These are phyloP conservation scores for Erebia aethiops DNA, from an alignment of 2,888 invertebrate genomes.

Conservation along the genomic window DNA sequence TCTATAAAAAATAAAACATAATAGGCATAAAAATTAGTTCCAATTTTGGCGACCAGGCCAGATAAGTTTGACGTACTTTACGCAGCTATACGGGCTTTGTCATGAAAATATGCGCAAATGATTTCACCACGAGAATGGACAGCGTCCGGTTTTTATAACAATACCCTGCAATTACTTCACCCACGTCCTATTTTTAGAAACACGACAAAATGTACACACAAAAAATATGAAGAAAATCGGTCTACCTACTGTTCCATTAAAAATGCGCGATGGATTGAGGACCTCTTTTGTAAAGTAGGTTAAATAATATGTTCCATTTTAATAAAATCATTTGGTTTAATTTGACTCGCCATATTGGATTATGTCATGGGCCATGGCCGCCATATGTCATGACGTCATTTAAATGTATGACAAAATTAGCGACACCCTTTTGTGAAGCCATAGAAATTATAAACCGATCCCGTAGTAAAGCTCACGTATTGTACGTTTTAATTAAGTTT, in stretches of 20 bases:
- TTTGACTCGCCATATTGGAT: background rate
- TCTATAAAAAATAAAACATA: too few species aligned
- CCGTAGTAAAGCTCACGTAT: conserved; percentile 25
- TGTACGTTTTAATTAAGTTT: conserved; percentile 28
- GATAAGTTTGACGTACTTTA: background rate
- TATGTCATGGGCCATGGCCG: too few species aligned
- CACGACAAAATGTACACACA: background rate
- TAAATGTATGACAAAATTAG: background rate
- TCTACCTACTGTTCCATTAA: background rate
- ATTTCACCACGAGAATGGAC: background rate
- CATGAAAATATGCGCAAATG: background rate
- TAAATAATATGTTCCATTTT: too few species aligned
- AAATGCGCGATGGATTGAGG: background rate
- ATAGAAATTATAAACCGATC: conserved; percentile 26
- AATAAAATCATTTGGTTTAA: too few species aligned
- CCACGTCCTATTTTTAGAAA: conserved; percentile 6
- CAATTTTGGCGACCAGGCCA: too few species aligned
- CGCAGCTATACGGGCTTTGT: background rate
- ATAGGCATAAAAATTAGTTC: too few species aligned
- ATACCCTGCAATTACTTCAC: conserved; percentile 2
- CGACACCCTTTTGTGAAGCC: background rate
- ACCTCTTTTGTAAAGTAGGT: too few species aligned
- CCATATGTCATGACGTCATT: background rate
- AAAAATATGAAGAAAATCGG: background rate
- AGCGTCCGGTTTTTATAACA: background rate